phyloP scores from a whole-genome alignment of 2,113 vertebrate species.

The Lanius ludovicianus region DNA sequence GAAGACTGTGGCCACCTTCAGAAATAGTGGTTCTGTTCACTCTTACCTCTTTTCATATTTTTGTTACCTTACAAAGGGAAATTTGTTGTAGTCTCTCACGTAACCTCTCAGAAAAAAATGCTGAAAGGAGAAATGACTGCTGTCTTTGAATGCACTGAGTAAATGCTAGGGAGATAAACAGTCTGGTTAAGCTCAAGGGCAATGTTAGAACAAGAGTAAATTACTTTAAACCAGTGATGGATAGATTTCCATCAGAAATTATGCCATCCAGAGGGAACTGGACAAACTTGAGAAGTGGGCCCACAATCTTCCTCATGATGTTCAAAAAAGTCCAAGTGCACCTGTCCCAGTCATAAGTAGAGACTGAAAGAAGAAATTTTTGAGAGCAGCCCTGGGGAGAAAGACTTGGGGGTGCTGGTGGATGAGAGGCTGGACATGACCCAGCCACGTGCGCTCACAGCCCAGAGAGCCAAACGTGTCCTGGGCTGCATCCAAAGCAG shows the following conservation, averaged over 20 bases:
- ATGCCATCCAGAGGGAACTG: not conserved
- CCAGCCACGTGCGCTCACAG: not conserved
- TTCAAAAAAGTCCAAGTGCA: not conserved
- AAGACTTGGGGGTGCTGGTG: not conserved
- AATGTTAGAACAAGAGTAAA: not conserved
- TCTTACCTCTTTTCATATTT: not conserved
- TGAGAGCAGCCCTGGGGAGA: not conserved
- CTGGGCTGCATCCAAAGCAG: not conserved
- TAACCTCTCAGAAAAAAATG: not conserved
- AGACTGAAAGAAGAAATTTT: not conserved
- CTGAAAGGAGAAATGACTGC: not conserved
- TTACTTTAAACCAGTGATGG: not conserved
- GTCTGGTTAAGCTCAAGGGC: not conserved
- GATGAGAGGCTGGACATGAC: not conserved
- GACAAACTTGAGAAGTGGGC: not conserved
- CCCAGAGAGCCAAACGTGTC: not conserved
- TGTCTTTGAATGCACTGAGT: not conserved
- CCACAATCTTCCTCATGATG: not conserved
- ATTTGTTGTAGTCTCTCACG: not conserved
- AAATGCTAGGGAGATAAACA: not conserved
- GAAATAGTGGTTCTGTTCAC: not conserved
- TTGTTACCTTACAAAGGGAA: not conserved
- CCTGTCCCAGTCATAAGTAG: accelerated
- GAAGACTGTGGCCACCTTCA: not conserved
- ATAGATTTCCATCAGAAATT: not conserved